Evolutionary conservation across 2,113 vertebrate genomes (phyloP), one percentile per base, ranked within the genome.

Genomic region (Dissostichus mawsoni): DNA sequence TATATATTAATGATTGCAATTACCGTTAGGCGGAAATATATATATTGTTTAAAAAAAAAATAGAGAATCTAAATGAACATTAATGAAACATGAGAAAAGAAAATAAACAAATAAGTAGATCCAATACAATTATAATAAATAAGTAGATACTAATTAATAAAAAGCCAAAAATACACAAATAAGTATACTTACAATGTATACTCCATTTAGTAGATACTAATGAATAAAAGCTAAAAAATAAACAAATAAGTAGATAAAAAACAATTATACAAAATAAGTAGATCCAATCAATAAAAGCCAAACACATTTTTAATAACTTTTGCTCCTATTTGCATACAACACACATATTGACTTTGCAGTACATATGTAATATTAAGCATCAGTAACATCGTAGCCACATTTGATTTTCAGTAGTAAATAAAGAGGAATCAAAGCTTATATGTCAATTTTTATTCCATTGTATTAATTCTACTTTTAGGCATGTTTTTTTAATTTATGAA

Each of bases 1-100:
- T 13, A 6, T 80, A 79, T 58, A 70, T 70, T 1, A 67, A 85
- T 83, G 69, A 85, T 80, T 83, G 59, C 81, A 33, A 83, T 88
- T 76, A 84, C 84, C 67, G 57, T 41, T 13, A 62, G 29, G 44
- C 52, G 76, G 51, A 53, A 47, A 65, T 47, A 36, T 56, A 45
- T 0, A 47, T 5, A 61, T 41, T 3, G 47, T 12, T 1, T 0
- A 0, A 13, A 56, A 55, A 64, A 2, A 48, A 56, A 59, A 18
- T 36, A 8, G 36, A 41, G 36, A 8, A 41, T 7, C 36, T 41
- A 41, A 7, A 41, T 7, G 36, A 41, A 41, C 8, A 41, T 41
- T 8, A 57, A 62, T 58, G 8, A 47, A 11, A n/a, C 0, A 9
- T 16, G 8, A 45, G 25, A 11, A 55, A 29, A 3, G 0, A 53